Percentiles rank a stretch among this genome's conserved stretches.
phyloP scores from a whole-genome alignment of 2,113 vertebrate species.

The Amazona guildingii region DNA sequence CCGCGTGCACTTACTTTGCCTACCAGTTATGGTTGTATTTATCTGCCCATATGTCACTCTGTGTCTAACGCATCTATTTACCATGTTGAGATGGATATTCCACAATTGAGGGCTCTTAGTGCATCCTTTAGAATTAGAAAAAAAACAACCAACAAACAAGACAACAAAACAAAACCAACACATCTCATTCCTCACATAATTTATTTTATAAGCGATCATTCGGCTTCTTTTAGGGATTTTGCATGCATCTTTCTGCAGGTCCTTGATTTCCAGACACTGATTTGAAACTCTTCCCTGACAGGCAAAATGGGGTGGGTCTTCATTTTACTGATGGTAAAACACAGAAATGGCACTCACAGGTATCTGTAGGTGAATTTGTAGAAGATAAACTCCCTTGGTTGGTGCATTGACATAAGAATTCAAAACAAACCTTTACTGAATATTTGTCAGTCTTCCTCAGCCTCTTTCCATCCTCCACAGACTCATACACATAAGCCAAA shows the following conservation, averaged over 20 bases:
- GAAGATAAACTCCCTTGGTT: not conserved
- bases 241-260: not conserved
- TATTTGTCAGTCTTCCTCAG: not conserved
- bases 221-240: constrained; percentile 13
- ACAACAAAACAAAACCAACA: not conserved
- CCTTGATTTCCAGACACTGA: constrained; percentile 18
- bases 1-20: constrained; percentile 37
- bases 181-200: not conserved
- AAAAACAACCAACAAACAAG: not conserved
- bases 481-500: not conserved
- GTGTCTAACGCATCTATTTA: constrained; percentile 40
- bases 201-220: constrained; percentile 43
- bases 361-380: constrained; percentile 16
- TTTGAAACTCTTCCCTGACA: constrained; percentile 38
- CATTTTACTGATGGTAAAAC: not conserved
- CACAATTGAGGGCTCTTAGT: constrained; percentile 50
- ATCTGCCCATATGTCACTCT: constrained; percentile 56
- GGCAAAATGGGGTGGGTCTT: not conserved
- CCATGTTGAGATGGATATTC: constrained; percentile 56
- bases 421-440: not conserved
- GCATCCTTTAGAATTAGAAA: constrained; percentile 22
- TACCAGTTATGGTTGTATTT: constrained; percentile 57
- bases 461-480: not conserved
- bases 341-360: not conserved
- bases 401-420: not conserved